Evolutionary conservation across 2,113 vertebrate genomes (phyloP).

Genomic region (Mugil cephalus): DNA sequence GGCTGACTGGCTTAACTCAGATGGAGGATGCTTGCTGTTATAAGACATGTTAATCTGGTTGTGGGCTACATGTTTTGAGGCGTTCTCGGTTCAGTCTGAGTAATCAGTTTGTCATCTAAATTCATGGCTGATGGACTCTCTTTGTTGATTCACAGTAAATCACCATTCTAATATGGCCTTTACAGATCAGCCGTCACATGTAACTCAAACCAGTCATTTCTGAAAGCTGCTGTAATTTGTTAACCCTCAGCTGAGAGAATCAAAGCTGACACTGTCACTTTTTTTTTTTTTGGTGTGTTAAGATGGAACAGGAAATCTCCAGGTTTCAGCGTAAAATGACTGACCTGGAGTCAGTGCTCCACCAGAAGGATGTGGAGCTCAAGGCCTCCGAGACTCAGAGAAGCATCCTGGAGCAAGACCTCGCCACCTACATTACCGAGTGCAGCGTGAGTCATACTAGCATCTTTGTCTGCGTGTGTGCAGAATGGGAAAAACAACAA

Average conservation of each 20-base stretch:
- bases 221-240: not conserved
- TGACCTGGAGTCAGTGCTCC: slow-evolving; percentile 99
- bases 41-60: slow-evolving; percentile 47
- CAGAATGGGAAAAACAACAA: not conserved
- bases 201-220: not conserved
- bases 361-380: slow-evolving; percentile 99
- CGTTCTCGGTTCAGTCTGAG: slow-evolving; percentile 5
- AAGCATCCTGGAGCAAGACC: slow-evolving; percentile 98
- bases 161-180: not conserved
- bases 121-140: not conserved
- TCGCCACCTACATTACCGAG: slow-evolving; percentile 99
- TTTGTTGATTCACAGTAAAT: not conserved
- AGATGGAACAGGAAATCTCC: slow-evolving; percentile 99
- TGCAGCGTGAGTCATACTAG: slow-evolving; percentile 93
- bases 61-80: slow-evolving; percentile 2
- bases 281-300: slow-evolving; percentile 45
- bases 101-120: not conserved
- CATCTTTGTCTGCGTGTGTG: slow-evolving; percentile 4
- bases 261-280: not conserved
- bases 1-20: slow-evolving; percentile 30
- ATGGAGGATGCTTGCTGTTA: slow-evolving; percentile 44
- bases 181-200: not conserved
- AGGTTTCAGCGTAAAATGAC: slow-evolving; percentile 99
- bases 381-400: slow-evolving; percentile 99
- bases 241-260: not conserved